Base-by-base conservation (phyloP, 2,888 invertebrate species). In the Ichneumoninae sp. region DNA sequence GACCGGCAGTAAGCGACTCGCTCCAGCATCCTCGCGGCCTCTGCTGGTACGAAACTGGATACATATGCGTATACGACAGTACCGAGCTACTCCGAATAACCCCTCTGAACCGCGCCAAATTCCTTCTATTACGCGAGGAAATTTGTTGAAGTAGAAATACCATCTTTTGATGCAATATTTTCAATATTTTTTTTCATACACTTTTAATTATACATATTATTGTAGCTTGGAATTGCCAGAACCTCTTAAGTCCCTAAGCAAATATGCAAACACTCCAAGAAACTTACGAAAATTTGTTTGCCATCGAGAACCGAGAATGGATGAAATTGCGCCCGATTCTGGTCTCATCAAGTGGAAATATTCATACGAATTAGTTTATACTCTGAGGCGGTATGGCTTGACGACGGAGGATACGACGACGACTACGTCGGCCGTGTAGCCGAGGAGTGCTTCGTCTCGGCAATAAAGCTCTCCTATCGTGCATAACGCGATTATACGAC, bases 401-500 rank as follows among this genome's bases (percentile, higher is more conserved):
- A 62, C 33, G 30, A n/a, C 16, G 16, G 50, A 62, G 40, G 7
- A 47, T 36, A 33, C 30, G 57, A 47, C 52, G 30, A 71, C 65
- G 66, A 70, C 74, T 57, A 65, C 62, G 65, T 57, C 68, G 70
- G 65, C 50, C 40, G 50, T 70, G 69, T 70, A 66, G 69, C 65
- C 75, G 52, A 68, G 50, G 70, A 40, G 74, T 70, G 40, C 75
- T 83, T 47, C 74, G 69, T 62, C 75, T 76, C 60, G 78, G 78
- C 76, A 86, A 85, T 84, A 84, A 85, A 85, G 71, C 84, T 52
- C 68, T 76, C 69, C 78, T 80, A 83, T 84, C 85, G 74, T 78
- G 83, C 79, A 84, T 86, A 87, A 86, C 85, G 72, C 85, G 82
- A 86, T 87, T 80, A 78, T 80, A 84, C 74, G 85, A 36, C 72